Evolutionary conservation across 2,797 vertebrate genomes (phyloP).

Genomic region (Diplodus sargus): DNA sequence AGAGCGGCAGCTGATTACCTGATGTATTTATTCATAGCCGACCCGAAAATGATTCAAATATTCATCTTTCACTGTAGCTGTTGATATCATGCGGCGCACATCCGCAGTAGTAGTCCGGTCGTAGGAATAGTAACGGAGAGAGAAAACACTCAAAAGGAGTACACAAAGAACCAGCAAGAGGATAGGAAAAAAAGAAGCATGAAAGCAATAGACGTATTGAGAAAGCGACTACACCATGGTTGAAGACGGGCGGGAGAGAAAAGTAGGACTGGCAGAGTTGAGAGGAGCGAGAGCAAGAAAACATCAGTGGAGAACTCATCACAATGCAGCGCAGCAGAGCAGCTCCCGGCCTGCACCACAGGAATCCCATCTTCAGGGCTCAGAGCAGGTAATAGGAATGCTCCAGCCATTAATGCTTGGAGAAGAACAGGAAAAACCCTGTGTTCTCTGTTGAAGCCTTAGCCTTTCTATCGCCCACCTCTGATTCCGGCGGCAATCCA

Average conservation of each 20-base stretch:
- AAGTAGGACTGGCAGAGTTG: conserved; percentile 80
- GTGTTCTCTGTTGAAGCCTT: conserved; percentile 74
- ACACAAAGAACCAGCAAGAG: conserved; percentile 49
- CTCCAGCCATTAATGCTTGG: conserved; percentile 84
- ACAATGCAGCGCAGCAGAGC: conserved; percentile 83
- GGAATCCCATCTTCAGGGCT: conserved; percentile 86
- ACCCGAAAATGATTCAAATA: conserved; percentile 10
- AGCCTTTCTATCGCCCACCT: conserved; percentile 70
- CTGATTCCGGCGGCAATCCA: conserved; percentile 62
- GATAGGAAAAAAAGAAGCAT: conserved; percentile 39
- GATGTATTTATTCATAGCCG: background rate
- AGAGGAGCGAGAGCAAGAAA: conserved; percentile 79
- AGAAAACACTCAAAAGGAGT: conserved; percentile 7
- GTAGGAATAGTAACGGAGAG: conserved; percentile 23
- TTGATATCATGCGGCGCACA: conserved; percentile 22
- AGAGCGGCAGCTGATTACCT: background rate
- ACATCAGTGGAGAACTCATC: conserved; percentile 87
- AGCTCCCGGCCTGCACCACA: conserved; percentile 80
- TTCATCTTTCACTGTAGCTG: background rate
- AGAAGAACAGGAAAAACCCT: conserved; percentile 78
- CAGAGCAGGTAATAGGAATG: conserved; percentile 86
- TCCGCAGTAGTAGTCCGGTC: conserved; percentile 1
- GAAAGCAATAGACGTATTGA: conserved; percentile 53
- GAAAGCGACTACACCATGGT: conserved; percentile 50
- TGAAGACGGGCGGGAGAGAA: conserved; percentile 65